These are phyloP conservation scores for Tenrec ecaudatus DNA, from an alignment of 2,113 vertebrate species.

Conservation along the genomic window DNA sequence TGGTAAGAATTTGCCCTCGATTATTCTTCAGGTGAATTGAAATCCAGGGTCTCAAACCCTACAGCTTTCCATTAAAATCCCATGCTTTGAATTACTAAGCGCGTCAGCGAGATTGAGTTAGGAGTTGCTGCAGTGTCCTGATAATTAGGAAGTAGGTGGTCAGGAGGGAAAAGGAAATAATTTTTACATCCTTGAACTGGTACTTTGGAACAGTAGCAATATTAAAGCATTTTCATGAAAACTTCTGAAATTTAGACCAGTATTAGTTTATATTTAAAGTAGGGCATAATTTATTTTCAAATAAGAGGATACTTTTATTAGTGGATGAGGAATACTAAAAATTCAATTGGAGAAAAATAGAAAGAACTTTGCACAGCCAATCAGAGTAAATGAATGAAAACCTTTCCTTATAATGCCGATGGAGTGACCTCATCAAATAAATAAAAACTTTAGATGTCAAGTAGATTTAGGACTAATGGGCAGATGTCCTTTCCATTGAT, in stretches of 20 bases:
- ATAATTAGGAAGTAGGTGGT: rapidly evolving
- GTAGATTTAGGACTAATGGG: neutral
- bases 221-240: neutral
- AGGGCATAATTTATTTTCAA: neutral
- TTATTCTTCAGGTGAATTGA: neutral
- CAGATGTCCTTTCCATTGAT: neutral
- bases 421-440: neutral
- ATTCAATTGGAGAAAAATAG: neutral
- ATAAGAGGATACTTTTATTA: neutral
- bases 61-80: neutral
- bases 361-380: neutral
- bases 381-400: constrained; percentile 12
- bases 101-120: neutral
- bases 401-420: neutral
- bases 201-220: neutral
- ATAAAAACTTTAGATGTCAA: neutral
- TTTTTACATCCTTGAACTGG: neutral
- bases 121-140: rapidly evolving
- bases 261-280: neutral
- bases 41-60: neutral
- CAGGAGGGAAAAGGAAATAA: rapidly evolving
- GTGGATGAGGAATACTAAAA: neutral
- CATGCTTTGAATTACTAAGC: neutral
- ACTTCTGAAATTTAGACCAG: neutral
- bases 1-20: neutral